Base-by-base conservation (phyloP, 2,888 invertebrate genomes). In the Rhorus exstirpatorius region DNA sequence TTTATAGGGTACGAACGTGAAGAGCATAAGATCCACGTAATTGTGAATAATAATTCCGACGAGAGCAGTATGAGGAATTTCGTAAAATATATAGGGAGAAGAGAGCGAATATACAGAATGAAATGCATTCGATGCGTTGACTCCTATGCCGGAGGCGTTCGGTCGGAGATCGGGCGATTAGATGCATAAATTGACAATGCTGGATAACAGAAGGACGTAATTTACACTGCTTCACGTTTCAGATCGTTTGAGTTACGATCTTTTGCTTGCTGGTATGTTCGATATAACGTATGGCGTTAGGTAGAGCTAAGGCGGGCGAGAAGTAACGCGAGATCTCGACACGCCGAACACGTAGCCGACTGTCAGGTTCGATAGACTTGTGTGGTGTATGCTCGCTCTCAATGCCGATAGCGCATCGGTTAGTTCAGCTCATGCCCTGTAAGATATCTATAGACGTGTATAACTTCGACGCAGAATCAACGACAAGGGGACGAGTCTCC, bases 291-390 rank as follows among this genome's bases (percentile, higher is more conserved):
- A 38, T 19, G 41, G 26, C 63, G 17, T n/a, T 21, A 7, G 24
- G 10, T 17, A 41, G 19, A 60, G 51, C 21, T 14, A 31, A 17
- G 51, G 46, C 71, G 55, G 31, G 81, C 51, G 49, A 41, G 58
- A 65, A 67, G 81, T 81, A 81, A 81, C 72, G 72, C 60, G 72
- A 81, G 81, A 77, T 41, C 71, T 38, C 60, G 70, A 72, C 71
- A 53, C 51, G 71, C 60, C 21, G 46, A 81, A 72, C 71, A 44
- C 65, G 71, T 65, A 65, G 65, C 71, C 44, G 72, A 41, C 79
- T 77, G 81, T 81, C 81, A 77, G 60, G 60, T 81, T 72, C 81
- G 81, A 81, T 81, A 72, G 67, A 77, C 46, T 31, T 65, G 24
- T 53, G 71, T n/a, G 21, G 65, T 44, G 41, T 53, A 14, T 3